These are phyloP conservation scores for Coreoperca whiteheadi DNA, from an alignment of 2,113 vertebrate genomes.

Conservation along the genomic window DNA sequence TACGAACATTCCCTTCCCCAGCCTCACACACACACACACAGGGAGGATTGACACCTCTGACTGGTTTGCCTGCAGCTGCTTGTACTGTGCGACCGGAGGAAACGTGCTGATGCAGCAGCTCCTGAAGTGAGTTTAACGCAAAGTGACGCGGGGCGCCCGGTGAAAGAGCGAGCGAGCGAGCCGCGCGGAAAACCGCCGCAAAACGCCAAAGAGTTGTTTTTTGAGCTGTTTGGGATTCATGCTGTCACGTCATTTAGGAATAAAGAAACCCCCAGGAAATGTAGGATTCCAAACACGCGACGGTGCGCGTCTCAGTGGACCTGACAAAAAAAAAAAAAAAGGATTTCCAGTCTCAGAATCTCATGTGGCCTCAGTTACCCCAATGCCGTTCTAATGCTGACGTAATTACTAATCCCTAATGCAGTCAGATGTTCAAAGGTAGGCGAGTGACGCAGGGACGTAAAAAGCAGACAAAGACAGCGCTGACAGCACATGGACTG, in stretches of 20 bases:
- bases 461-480: neutral
- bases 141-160: neutral
- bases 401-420: neutral
- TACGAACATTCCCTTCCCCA: too few species aligned
- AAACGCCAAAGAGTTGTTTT: neutral
- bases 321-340: too few species aligned
- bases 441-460: accelerated
- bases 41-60: neutral
- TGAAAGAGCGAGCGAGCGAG: neutral
- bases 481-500: neutral
- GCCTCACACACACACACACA: neutral
- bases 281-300: neutral
- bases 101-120: slow-evolving; percentile 22
- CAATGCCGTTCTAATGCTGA: neutral
- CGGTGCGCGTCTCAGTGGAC: too few species aligned
- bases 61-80: slow-evolving; percentile 17
- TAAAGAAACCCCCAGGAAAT: neutral
- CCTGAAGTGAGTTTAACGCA: neutral
- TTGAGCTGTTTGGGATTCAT: neutral
- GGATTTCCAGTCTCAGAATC: neutral
- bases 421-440: too few species aligned
- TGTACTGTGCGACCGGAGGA: neutral
- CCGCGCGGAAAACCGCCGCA: neutral
- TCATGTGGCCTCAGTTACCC: neutral
- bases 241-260: neutral